Evolutionary conservation across 92 coral and sea anemone species (phyloP).

Genomic region (Zoanthus gigantus): DNA sequence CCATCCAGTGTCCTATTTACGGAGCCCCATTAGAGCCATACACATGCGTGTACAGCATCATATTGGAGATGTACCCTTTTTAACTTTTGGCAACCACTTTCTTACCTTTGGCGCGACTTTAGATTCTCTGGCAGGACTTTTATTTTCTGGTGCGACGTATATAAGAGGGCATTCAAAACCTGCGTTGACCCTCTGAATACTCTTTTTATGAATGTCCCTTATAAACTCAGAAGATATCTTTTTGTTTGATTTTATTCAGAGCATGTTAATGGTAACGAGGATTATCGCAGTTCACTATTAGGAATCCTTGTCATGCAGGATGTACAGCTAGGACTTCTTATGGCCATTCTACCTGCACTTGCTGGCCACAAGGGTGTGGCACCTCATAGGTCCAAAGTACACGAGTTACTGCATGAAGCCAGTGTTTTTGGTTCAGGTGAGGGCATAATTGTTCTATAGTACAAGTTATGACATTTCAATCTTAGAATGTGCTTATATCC

Average conservation of each 20-base stretch:
- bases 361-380: constrained; percentile 83
- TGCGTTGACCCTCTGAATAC: no score
- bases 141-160: no score
- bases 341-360: constrained; percentile 93
- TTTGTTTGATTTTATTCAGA: constrained; percentile 44
- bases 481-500: no score
- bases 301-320: constrained; percentile 99
- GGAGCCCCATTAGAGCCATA: no score
- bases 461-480: no score
- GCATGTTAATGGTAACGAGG: constrained; percentile 92
- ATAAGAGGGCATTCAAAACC: no score
- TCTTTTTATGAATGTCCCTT: no score
- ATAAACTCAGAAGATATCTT: not conserved
- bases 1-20: constrained; percentile 24
- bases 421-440: constrained; percentile 48
- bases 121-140: no score
- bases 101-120: no score
- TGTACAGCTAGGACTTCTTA: constrained; percentile 89
- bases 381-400: constrained; percentile 61
- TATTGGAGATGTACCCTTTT: no score
- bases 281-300: constrained; percentile 89
- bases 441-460: not conserved
- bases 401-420: constrained; percentile 59
- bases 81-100: no score
- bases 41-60: no score